Base-by-base conservation (phyloP, 1,140 invertebrate species). In the Drosophila littoralis region DNA sequence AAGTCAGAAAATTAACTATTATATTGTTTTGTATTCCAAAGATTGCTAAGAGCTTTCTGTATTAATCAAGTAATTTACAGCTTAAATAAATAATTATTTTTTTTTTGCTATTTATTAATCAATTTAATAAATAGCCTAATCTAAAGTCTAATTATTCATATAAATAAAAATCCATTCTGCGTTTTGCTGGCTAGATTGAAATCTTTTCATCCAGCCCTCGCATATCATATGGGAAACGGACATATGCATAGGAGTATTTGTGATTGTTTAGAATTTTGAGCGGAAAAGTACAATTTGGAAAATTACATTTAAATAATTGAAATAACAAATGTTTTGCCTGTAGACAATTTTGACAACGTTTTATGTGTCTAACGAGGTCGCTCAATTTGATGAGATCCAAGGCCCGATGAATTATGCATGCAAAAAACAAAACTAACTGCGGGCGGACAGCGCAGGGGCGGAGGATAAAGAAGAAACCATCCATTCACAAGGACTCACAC, bases 301-400 rank as follows among this genome's bases (percentile, higher is more conserved):
- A 88, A 86, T 86, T 88, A 86, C 83, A 83, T 86, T 77, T 86
- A 79, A 86, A 86, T 86, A 86, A 86, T 86, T 82, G 83, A 86
- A 83, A 83, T 65, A 79, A 88, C 83, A 88, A 86, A 86, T 88
- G 82, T 82, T 70, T 74, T 55, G 35, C 43, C 75, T 50, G 71
- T 77, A 73, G 76, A 88, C 65, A 88, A 77, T 88, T 86, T 79
- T 82, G 76, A 88, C 76, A 82, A 73, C 65, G 68, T 88, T 88
- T 79, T 76, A 57, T 64, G 72, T 28, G 79, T 72, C 54, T 69
- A 82, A 86, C 83, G 75, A 79, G 75, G 75, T 79, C 76, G 71
- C 82, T 86, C 76, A 88, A 88, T 83, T 86, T 86, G 82, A 88
- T 88, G 82, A 79, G 72, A 86, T 73, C 70, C 38, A 74, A 82